phyloP scores from a whole-genome alignment of 53 echinoderm and acorn worm species.

The Paelopatides confundens region DNA sequence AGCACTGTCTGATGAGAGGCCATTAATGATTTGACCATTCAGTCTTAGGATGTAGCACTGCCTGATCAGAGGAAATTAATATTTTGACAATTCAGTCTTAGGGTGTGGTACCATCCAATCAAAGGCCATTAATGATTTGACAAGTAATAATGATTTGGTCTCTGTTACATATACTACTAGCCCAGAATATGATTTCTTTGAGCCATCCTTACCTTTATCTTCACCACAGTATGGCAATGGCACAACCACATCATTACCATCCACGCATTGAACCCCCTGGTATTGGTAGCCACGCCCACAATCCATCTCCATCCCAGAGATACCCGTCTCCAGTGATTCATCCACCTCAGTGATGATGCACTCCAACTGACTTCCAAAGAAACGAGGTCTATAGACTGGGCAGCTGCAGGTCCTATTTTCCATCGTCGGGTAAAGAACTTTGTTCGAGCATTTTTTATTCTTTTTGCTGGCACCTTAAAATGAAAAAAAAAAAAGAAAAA shows the following conservation, averaged over 20 bases:
- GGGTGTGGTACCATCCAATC: no score
- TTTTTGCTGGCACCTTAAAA: constrained; percentile 68
- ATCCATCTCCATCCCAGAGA: constrained; percentile 51
- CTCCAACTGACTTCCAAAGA: constrained; percentile 75
- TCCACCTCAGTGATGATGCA: constrained; percentile 74
- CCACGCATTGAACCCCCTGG: constrained; percentile 71
- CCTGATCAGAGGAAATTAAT: no score
- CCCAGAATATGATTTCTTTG: no score
- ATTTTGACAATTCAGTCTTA: no score
- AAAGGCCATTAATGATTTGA: no score
- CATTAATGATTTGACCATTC: no score
- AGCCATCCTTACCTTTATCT: constrained; percentile 69
- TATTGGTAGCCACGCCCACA: constrained; percentile 79
- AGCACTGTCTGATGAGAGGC: no score
- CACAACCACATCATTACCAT: constrained; percentile 75
- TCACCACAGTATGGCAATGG: constrained; percentile 62
- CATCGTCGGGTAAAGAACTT: constrained; percentile 51
- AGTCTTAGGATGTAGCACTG: no score
- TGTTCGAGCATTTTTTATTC: constrained; percentile 58
- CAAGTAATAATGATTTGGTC: no score
- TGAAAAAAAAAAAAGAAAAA: not conserved
- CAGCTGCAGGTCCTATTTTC: constrained; percentile 76
- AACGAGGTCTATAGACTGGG: constrained; percentile 72
- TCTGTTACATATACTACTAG: no score
- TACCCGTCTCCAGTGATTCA: constrained; percentile 2